Conservation (phyloP, 2,113 vertebrate species). For the Ceratotherium simum region DNA sequence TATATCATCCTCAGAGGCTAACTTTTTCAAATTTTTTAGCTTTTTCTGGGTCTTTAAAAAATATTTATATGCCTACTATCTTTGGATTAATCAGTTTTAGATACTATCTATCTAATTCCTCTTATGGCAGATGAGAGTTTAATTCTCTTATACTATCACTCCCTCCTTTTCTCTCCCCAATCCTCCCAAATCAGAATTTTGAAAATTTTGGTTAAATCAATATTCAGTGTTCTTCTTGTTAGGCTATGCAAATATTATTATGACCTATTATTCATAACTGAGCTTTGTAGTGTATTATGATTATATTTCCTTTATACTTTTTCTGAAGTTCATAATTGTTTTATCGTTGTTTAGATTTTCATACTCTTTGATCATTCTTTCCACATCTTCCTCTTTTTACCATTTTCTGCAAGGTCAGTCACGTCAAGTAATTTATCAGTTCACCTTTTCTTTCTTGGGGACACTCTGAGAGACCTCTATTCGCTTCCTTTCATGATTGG, state of each 20-base stretch:
- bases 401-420: neutral
- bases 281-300: accelerated
- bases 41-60: neutral
- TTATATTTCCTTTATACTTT: neutral
- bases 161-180: neutral
- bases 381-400: neutral
- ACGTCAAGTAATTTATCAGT: neutral
- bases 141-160: neutral
- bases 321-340: neutral
- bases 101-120: neutral
- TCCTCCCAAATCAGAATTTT: neutral
- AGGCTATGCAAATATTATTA: neutral
- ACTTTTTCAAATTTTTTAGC: neutral
- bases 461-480: neutral
- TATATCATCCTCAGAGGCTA: neutral
- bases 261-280: neutral
- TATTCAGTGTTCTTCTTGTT: neutral
- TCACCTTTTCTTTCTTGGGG: neutral
- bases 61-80: neutral
- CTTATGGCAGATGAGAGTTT: neutral
- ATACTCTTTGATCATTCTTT: neutral
- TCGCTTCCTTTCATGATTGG: neutral
- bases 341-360: neutral
- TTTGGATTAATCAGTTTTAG: neutral
- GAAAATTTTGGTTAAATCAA: neutral